Base-by-base conservation (phyloP, 2,888 invertebrate genomes). In the Caprella mutica region DNA sequence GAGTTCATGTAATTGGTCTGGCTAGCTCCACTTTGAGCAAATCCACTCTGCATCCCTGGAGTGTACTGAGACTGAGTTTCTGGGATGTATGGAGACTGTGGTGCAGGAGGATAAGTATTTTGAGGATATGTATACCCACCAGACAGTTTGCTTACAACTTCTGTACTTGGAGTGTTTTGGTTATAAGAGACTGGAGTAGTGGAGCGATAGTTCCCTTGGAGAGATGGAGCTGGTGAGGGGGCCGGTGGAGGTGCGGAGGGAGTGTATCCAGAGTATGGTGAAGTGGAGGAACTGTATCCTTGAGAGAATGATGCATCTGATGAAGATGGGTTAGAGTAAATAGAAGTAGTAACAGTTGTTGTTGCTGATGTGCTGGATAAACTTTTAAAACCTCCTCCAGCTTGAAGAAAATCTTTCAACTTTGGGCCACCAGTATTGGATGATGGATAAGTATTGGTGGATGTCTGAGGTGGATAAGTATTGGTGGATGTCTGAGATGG, bases 371-470 rank as follows among this genome's bases (percentile, higher is more conserved):
- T 8, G 14, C 33, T 23, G 17, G 17, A 30, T n/a, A 55, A 30
- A 48, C 55, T 42, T 39, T 55, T 52, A 19, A 39, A 29, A 52
- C 59, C 40, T 46, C 70, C 65, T 84, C 83, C 80, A 85, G 82
- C 0, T 88, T 86, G 54, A 93, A 74, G 71, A 86, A 93, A 42
- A 73, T 94, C 93, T 70, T 90, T 89, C 33, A 93, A 75, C 70
- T 90, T 92, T 19, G 86, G 82, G 1, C 80, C 61, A 54, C 58
- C 42, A 29, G n/a, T n/a, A n/a, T n/a, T n/a, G n/a, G n/a, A n/a
- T n/a, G n/a, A n/a, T n/a, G n/a, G n/a, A n/a, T n/a, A n/a, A n/a
- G n/a, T n/a, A n/a, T n/a, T n/a, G n/a, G n/a, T n/a, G n/a, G n/a
- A n/a, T n/a, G n/a, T n/a, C n/a, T n/a, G n/a, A n/a, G n/a, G n/a